Evolutionary conservation across 1,140 invertebrate species (phyloP).

Genomic region (Zophobas morio): DNA sequence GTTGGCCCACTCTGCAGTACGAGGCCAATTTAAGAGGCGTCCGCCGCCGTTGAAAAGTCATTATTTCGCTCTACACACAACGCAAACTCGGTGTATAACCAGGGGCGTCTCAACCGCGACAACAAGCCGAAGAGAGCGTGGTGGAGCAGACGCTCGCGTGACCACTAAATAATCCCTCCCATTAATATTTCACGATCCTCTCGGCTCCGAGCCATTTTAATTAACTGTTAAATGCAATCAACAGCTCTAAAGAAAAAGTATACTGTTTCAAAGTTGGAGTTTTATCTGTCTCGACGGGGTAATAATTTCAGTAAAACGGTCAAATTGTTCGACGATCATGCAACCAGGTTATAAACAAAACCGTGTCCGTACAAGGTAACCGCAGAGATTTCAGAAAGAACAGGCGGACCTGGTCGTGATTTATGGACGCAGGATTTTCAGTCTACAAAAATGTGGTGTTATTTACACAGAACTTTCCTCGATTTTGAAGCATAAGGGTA

Average conservation of each 20-base stretch:
- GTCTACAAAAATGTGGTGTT: background rate
- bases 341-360: conserved; percentile 28
- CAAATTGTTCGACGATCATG: conserved; percentile 39
- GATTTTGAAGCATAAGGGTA: no score
- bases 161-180: conserved; percentile 44
- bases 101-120: conserved; percentile 42
- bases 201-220: conserved; percentile 43
- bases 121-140: conserved; percentile 25
- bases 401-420: conserved; percentile 13
- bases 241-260: conserved; percentile 44
- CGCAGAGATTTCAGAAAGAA: conserved; percentile 10
- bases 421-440: conserved; percentile 12
- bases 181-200: conserved; percentile 47
- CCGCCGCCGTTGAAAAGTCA: conserved; percentile 7
- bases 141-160: conserved; percentile 43
- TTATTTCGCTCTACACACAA: conserved; percentile 5
- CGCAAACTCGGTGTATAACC: conserved; percentile 30
- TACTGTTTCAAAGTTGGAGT: conserved; percentile 41
- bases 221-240: conserved; percentile 49
- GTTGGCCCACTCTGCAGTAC: background rate
- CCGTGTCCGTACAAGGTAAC: conserved; percentile 10
- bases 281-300: conserved; percentile 38
- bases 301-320: conserved; percentile 42
- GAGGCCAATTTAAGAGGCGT: background rate
- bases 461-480: no score